Percentiles rank a stretch among this genome's conserved stretches.
Evolutionary conservation across 2,797 vertebrate genomes (phyloP).

Genomic region (Centropyge bicolor): DNA sequence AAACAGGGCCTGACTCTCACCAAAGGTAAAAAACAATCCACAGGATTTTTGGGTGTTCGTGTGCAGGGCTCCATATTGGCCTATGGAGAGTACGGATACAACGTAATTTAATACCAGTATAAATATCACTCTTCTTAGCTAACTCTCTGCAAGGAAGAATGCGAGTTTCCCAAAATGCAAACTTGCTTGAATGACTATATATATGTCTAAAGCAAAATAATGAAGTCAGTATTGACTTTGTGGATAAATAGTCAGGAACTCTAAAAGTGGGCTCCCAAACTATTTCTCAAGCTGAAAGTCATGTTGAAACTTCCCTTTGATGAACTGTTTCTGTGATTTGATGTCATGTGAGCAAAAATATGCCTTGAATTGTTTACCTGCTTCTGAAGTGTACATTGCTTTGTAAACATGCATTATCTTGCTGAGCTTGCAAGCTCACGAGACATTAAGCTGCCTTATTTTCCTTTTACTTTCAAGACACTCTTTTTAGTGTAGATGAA

Average conservation of each 20-base stretch:
- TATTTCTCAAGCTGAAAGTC: background rate
- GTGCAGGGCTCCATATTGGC: background rate
- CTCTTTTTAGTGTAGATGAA: slow-evolving; percentile 11
- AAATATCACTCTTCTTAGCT: too few species aligned
- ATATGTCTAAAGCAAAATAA: background rate
- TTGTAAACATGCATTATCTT: slow-evolving; percentile 11
- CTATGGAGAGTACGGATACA: background rate
- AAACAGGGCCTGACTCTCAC: background rate
- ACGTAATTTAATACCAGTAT: background rate
- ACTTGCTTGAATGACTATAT: too few species aligned
- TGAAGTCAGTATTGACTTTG: background rate
- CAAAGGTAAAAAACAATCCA: background rate
- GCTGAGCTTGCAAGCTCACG: slow-evolving; percentile 15
- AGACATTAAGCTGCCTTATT: slow-evolving; percentile 27
- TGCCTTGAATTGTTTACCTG: slow-evolving; percentile 5
- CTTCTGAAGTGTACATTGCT: background rate
- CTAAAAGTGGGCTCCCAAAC: background rate
- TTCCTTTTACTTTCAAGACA: background rate
- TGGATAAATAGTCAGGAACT: too few species aligned
- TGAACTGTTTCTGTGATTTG: background rate
- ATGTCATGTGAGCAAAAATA: background rate
- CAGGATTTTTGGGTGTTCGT: background rate
- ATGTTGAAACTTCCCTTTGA: background rate
- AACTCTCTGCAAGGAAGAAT: too few species aligned
- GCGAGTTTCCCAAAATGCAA: background rate